phyloP scores from a whole-genome alignment of 2,797 vertebrate species.

The Naso thynnoides region DNA sequence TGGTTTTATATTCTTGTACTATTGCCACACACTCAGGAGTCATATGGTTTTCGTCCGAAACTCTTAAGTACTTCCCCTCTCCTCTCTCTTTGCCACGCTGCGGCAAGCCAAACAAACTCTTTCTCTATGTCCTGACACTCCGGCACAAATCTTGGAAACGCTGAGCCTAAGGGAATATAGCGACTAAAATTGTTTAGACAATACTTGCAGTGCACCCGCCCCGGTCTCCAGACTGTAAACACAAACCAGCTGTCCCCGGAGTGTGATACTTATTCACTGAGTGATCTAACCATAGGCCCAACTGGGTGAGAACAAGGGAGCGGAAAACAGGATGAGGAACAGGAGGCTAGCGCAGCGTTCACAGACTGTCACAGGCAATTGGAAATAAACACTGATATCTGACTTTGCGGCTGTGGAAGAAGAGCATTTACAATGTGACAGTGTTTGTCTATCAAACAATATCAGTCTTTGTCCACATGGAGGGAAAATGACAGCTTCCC shows the following conservation, averaged over 20 bases:
- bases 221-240: slow-evolving; percentile 76
- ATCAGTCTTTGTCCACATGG: slow-evolving; percentile 39
- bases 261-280: slow-evolving; percentile 69
- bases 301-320: slow-evolving; percentile 42
- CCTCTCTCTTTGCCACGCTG: slow-evolving; percentile 37
- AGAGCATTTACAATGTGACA: slow-evolving; percentile 49
- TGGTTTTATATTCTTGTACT: slow-evolving; percentile 35
- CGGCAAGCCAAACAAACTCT: slow-evolving; percentile 66
- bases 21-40: slow-evolving; percentile 59
- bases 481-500: slow-evolving; percentile 55
- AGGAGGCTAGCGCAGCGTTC: slow-evolving; percentile 36
- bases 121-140: slow-evolving; percentile 60
- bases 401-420: slow-evolving; percentile 45
- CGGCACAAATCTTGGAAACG: slow-evolving; percentile 74
- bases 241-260: slow-evolving; percentile 79
- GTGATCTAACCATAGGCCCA: slow-evolving; percentile 67
- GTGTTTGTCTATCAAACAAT: slow-evolving; percentile 52
- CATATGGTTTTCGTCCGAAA: slow-evolving; percentile 74
- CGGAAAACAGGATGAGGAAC: slow-evolving; percentile 51
- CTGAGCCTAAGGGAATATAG: slow-evolving; percentile 70
- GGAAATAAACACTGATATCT: slow-evolving; percentile 66
- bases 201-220: slow-evolving; percentile 70
- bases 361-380: slow-evolving; percentile 62
- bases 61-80: slow-evolving; percentile 52
- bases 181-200: slow-evolving; percentile 79